phyloP scores from a whole-genome alignment of 2,888 invertebrate genomes.

The Galerucella calmariensis region DNA sequence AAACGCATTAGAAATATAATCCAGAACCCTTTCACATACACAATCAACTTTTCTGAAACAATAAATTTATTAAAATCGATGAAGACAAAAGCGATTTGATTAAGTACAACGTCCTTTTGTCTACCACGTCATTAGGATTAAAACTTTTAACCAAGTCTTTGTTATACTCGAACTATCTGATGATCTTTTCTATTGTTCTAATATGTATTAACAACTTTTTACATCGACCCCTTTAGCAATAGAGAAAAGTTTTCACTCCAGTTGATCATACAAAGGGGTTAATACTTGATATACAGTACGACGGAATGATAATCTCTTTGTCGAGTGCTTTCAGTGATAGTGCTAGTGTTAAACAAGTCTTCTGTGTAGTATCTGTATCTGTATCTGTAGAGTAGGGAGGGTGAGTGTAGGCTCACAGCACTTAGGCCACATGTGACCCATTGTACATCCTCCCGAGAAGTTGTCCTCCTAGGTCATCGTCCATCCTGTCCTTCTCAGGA shows the following conservation, averaged over 20 bases:
- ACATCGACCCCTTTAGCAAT: background rate
- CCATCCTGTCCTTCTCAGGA: too few relatives aligned
- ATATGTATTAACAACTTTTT: slow-evolving; percentile 31
- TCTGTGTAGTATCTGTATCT: background rate
- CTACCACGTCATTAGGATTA: slow-evolving; percentile 28
- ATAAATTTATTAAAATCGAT: slow-evolving; percentile 15
- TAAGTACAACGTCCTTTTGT: slow-evolving; percentile 30
- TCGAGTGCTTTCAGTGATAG: too few relatives aligned
- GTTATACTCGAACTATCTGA: slow-evolving; percentile 30
- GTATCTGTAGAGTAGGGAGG: too few relatives aligned
- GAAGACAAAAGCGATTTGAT: slow-evolving; percentile 30
- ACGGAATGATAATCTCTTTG: background rate
- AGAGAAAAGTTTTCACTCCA: background rate
- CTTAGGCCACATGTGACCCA: too few relatives aligned
- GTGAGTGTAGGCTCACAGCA: too few relatives aligned
- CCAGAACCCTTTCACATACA: background rate
- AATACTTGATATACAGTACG: background rate
- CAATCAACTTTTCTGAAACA: slow-evolving; percentile 17
- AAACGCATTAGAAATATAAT: background rate
- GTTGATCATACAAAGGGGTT: background rate
- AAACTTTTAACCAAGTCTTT: slow-evolving; percentile 35
- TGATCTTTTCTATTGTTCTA: slow-evolving; percentile 27
- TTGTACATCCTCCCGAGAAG: too few relatives aligned
- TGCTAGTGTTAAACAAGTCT: too few relatives aligned
- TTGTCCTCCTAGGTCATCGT: too few relatives aligned